Evolutionary conservation across 2,113 vertebrate species (phyloP).

Genomic region (Balaenoptera acutorostrata): DNA sequence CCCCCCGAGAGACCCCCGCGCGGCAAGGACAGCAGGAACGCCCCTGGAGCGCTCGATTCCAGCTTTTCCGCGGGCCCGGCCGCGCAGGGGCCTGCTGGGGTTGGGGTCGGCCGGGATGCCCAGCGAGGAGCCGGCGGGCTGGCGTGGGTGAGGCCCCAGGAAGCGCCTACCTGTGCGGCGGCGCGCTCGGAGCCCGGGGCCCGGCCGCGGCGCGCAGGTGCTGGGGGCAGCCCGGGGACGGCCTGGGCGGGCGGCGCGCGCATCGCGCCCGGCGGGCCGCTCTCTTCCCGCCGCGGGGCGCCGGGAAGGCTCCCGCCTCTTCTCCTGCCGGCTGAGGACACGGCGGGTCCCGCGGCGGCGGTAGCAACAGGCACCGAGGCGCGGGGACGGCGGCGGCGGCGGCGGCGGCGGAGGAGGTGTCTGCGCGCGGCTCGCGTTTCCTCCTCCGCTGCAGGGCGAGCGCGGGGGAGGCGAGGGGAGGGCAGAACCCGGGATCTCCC

Average conservation of each 20-base stretch:
- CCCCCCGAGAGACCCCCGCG: background rate
- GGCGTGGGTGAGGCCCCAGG: background rate
- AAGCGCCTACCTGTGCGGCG: conserved; percentile 45
- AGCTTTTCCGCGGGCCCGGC: background rate
- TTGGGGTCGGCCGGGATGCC: background rate
- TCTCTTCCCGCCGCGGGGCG: background rate
- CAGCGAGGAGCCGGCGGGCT: background rate
- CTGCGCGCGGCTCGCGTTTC: conserved; percentile 59
- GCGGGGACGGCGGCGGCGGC: background rate
- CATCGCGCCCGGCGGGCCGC: background rate
- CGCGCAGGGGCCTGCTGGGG: background rate
- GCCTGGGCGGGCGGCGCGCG: background rate
- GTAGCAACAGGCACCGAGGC: conserved; percentile 55
- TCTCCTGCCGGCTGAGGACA: background rate
- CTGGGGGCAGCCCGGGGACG: background rate
- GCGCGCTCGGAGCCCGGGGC: background rate
- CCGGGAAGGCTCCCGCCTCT: background rate
- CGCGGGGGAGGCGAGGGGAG: conserved; percentile 15
- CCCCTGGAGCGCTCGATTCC: background rate
- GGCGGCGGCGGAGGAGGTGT: conserved; percentile 18
- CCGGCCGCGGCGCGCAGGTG: conserved; percentile 3
- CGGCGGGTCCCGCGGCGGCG: background rate
- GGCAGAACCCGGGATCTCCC: conserved; percentile 26
- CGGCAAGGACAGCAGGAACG: background rate
- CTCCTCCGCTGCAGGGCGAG: conserved; percentile 24